phyloP scores from a whole-genome alignment of 2,888 invertebrate species.

The Torymus aiolomorphi region DNA sequence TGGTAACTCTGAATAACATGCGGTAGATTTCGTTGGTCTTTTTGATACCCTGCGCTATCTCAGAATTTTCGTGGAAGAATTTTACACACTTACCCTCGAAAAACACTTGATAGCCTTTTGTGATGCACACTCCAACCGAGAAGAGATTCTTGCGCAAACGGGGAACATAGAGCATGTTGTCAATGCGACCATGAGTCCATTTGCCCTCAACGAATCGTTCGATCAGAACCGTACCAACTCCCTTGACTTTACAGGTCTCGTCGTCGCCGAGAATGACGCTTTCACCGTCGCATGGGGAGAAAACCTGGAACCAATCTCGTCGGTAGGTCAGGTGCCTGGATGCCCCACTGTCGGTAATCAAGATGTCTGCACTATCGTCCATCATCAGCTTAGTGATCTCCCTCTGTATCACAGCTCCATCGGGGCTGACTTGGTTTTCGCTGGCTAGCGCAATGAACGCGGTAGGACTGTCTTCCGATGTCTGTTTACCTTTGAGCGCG shows the following conservation, averaged over 20 bases:
- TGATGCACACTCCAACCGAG: conserved; percentile 58
- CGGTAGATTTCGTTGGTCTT: conserved; percentile 55
- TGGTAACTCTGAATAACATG: too few species aligned
- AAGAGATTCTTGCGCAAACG: conserved; percentile 60
- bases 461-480: too few species aligned
- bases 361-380: conserved; percentile 55
- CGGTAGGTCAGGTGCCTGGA: conserved; percentile 60
- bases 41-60: conserved; percentile 50
- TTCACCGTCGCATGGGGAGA: conserved; percentile 29
- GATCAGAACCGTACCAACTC: conserved; percentile 53
- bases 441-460: too few species aligned
- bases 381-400: not conserved
- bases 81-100: conserved; percentile 30
- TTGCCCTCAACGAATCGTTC: conserved; percentile 53
- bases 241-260: conserved; percentile 45
- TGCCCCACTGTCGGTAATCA: conserved; percentile 61
- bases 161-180: conserved; percentile 61
- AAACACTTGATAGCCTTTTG: conserved; percentile 31
- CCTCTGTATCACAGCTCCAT: not conserved
- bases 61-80: conserved; percentile 13
- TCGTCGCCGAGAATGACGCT: conserved; percentile 40
- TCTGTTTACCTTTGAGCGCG: too few species aligned
- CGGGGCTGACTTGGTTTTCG: not conserved
- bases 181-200: conserved; percentile 51
- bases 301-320: conserved; percentile 58